phyloP scores from a whole-genome alignment of 2,797 vertebrate species.

The Chromis chromis region DNA sequence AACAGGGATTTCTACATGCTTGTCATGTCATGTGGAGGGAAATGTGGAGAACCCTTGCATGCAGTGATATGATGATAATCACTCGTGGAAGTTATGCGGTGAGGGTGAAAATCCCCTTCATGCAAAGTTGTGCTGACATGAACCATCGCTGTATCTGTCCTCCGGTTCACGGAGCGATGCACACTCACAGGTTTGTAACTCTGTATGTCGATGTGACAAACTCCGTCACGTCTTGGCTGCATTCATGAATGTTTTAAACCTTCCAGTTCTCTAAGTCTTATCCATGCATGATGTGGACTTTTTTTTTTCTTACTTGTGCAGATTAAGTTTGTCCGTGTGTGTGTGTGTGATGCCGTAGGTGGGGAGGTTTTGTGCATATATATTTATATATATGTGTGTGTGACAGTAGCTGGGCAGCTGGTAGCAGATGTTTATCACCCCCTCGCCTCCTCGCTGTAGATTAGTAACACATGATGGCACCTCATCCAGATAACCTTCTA shows the following conservation, averaged over 20 bases:
- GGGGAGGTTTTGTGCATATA: not conserved
- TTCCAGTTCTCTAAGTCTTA: slow-evolving; percentile 23
- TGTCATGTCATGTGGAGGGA: no score
- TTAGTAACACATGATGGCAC: slow-evolving; percentile 77
- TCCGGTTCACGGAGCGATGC: slow-evolving; percentile 10
- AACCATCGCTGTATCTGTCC: slow-evolving; percentile 3
- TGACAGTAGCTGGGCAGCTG: slow-evolving; percentile 39
- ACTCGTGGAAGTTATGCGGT: not conserved
- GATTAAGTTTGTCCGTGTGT: slow-evolving; percentile 4
- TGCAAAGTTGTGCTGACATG: not conserved
- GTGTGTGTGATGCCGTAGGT: not conserved
- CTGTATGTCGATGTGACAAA: slow-evolving; percentile 30
- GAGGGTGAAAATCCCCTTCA: not conserved
- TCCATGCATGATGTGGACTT: slow-evolving; percentile 33
- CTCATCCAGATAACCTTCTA: slow-evolving; percentile 73
- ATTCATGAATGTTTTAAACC: slow-evolving; percentile 47
- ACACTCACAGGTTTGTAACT: slow-evolving; percentile 21
- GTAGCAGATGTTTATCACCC: slow-evolving; percentile 73
- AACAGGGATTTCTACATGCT: not conserved
- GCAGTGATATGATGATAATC: not conserved
- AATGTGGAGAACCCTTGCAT: not conserved
- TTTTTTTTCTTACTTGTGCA: slow-evolving; percentile 5
- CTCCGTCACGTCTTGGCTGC: slow-evolving; percentile 18
- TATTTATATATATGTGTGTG: not conserved
- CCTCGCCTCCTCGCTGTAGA: slow-evolving; percentile 68